Conservation (phyloP, 1,140 invertebrate species). For the Araneus ventricosus region DNA sequence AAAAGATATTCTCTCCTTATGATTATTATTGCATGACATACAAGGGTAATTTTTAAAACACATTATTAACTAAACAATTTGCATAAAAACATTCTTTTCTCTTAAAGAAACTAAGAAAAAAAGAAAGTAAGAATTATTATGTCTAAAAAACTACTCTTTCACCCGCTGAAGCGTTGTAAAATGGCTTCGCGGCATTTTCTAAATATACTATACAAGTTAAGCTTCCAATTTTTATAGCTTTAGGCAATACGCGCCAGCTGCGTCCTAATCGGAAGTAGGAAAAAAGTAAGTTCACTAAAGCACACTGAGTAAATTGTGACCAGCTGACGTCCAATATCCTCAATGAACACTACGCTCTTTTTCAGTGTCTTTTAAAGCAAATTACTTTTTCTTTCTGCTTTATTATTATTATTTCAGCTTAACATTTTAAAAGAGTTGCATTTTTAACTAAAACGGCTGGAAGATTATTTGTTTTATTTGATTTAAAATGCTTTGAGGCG, state of each 20-base stretch:
- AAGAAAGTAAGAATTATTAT: not conserved
- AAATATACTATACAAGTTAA: not conserved
- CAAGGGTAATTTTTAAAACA: too few species aligned
- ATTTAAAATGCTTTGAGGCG: not conserved
- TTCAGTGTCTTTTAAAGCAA: not conserved
- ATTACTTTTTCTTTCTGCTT: not conserved
- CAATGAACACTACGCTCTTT: conserved; percentile 22
- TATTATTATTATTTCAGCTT: not conserved
- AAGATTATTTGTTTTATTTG: not conserved
- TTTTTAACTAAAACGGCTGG: not conserved
- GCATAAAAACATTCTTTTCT: not conserved
- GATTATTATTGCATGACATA: too few species aligned
- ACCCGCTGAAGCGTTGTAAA: not conserved
- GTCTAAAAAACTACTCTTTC: not conserved
- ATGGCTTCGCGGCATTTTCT: not conserved
- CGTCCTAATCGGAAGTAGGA: not conserved
- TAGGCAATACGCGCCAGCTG: conserved; percentile 30
- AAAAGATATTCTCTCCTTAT: too few species aligned
- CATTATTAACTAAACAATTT: not conserved
- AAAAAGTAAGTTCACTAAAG: not conserved
- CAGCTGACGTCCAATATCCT: conserved; percentile 26
- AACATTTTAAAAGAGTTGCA: not conserved
- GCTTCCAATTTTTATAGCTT: conserved; percentile 31
- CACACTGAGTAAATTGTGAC: not conserved
- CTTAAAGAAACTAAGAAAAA: too few species aligned